Conservation (phyloP, 2,888 invertebrate species). For the Drosophila longiperda region DNA sequence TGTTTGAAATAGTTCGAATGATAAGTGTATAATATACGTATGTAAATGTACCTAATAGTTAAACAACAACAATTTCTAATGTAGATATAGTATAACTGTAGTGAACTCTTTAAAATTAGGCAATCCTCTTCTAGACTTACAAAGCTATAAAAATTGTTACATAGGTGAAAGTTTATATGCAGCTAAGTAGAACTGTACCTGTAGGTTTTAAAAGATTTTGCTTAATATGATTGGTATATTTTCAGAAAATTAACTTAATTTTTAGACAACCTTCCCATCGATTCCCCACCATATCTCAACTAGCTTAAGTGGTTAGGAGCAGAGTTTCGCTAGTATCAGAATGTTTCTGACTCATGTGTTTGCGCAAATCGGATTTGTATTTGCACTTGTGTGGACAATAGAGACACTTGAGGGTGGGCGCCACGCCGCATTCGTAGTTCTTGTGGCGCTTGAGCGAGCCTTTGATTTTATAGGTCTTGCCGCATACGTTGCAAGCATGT, state of each 20-base stretch:
- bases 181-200: slow-evolving; percentile 1
- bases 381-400: slow-evolving; percentile 85
- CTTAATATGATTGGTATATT: background rate
- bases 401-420: slow-evolving; percentile 82
- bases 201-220: background rate
- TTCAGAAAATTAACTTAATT: background rate
- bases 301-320: slow-evolving; percentile 32
- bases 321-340: slow-evolving; percentile 58
- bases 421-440: slow-evolving; percentile 89
- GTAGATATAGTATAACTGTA: slow-evolving; percentile 16
- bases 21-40: slow-evolving; percentile 19
- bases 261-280: background rate
- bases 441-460: slow-evolving; percentile 91
- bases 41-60: slow-evolving; percentile 39
- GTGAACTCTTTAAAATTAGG: slow-evolving; percentile 6
- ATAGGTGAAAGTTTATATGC: background rate
- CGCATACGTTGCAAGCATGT: slow-evolving; percentile 89
- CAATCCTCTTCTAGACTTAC: slow-evolving; percentile 8
- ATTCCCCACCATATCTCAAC: too few relatives aligned
- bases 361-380: slow-evolving; percentile 84
- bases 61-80: slow-evolving; percentile 65
- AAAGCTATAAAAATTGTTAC: background rate
- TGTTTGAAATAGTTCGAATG: slow-evolving; percentile 18
- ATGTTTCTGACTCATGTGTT: slow-evolving; percentile 84
- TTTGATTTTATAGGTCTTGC: slow-evolving; percentile 93